These are phyloP conservation scores for Lineus longissimus DNA, from an alignment of 1,140 invertebrate species.

Conservation along the genomic window DNA sequence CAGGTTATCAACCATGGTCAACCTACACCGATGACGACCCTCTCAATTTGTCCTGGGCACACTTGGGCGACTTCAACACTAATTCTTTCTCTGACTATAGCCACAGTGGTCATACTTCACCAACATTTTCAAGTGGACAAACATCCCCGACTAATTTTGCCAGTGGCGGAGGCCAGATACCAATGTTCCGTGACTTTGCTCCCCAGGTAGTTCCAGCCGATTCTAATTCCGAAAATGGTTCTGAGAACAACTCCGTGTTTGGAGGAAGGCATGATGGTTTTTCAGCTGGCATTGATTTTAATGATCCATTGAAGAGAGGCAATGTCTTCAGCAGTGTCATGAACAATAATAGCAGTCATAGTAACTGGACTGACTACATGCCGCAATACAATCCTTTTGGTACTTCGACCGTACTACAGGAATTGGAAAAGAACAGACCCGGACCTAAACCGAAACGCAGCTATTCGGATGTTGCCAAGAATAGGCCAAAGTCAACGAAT, in stretches of 20 bases:
- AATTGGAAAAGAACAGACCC: not conserved
- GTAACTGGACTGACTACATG: not conserved
- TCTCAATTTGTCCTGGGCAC: not conserved
- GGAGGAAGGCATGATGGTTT: not conserved
- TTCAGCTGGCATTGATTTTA: not conserved
- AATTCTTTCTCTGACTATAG: not conserved
- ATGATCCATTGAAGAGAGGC: not conserved
- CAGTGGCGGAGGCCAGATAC: not conserved
- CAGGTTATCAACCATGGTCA: constrained; percentile 1
- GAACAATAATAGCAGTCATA: not conserved
- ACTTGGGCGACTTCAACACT: not conserved
- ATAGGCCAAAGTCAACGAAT: constrained; percentile 19
- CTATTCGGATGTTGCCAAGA: constrained; percentile 36
- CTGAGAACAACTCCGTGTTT: not conserved
- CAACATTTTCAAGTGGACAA: not conserved
- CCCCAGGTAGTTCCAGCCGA: not conserved
- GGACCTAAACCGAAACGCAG: constrained; percentile 18
- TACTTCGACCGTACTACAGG: constrained; percentile 9
- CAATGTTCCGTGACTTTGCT: not conserved
- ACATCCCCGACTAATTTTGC: not conserved
- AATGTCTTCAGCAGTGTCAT: not conserved
- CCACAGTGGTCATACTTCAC: constrained; percentile 5
- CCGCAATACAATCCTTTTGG: constrained; percentile 20
- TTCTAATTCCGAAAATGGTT: not conserved
- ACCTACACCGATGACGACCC: not conserved